A percentile compares a stretch with the other conserved stretches of the same genome.
Conservation (phyloP, 2,113 vertebrate species). For the Daubentonia madagascariensis region DNA sequence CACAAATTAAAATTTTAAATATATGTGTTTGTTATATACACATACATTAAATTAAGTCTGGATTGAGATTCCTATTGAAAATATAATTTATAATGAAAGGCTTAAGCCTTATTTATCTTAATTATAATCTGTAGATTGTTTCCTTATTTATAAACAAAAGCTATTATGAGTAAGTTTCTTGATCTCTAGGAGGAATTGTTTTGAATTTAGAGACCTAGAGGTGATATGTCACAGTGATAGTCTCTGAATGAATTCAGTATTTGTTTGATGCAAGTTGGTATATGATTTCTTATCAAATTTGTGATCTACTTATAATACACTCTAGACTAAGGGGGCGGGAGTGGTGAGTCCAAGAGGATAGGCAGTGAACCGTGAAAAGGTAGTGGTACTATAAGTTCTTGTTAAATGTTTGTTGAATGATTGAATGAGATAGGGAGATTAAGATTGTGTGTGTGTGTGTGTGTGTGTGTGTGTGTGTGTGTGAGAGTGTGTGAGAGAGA, state of each 20-base stretch:
- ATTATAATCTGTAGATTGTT: background rate
- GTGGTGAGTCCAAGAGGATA: background rate
- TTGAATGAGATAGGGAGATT: background rate
- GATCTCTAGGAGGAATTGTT: background rate
- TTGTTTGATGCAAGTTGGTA: background rate
- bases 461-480: too few relatives aligned
- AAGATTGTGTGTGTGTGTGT: background rate
- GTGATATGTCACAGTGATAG: background rate
- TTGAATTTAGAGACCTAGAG: background rate
- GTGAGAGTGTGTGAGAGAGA: too few relatives aligned
- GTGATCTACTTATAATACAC: background rate
- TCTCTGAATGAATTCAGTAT: background rate
- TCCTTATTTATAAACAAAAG: constrained; percentile 13
- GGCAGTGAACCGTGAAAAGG: background rate
- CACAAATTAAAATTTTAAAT: constrained; percentile 8
- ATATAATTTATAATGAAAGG: background rate
- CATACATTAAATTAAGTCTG: background rate
- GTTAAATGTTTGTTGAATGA: background rate
- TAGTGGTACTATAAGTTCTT: background rate
- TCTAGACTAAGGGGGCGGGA: background rate
- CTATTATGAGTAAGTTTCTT: background rate
- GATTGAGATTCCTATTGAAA: background rate
- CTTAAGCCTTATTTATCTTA: background rate
- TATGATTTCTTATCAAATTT: background rate
- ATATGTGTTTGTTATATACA: background rate